Percentiles rank a stretch among this genome's conserved stretches.
phyloP scores from a whole-genome alignment of 2,797 vertebrate species.

The Pachyuromys duprasi region DNA sequence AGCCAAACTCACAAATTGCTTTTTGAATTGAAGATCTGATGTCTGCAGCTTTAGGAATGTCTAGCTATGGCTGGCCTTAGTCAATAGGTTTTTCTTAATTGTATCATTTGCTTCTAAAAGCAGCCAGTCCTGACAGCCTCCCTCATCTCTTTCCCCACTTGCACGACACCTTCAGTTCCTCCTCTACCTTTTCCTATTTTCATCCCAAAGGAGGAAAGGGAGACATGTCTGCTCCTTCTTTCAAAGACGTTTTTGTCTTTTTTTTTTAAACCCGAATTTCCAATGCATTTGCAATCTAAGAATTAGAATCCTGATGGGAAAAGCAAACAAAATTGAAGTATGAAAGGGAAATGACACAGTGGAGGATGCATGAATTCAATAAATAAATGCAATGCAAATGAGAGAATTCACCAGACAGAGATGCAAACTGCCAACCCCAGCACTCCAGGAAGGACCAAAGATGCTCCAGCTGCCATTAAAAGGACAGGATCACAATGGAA shows the following conservation, averaged over 20 bases:
- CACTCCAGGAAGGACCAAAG: conserved; percentile 64
- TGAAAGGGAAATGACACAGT: conserved; percentile 76
- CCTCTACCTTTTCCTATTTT: not conserved
- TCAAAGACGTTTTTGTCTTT: conserved; percentile 69
- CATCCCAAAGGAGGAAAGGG: conserved; percentile 67
- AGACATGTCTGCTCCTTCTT: conserved; percentile 36
- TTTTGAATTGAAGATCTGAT: conserved; percentile 52
- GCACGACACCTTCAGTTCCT: not conserved
- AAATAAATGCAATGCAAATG: conserved; percentile 67
- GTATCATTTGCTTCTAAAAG: conserved; percentile 73
- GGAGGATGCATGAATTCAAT: conserved; percentile 76
- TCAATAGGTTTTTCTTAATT: conserved; percentile 75
- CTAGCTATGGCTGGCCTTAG: conserved; percentile 66
- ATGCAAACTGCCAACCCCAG: conserved; percentile 80
- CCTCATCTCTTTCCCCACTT: not conserved
- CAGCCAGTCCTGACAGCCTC: conserved; percentile 72
- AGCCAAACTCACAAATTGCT: conserved; percentile 52
- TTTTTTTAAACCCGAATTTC: conserved; percentile 54
- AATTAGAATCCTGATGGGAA: conserved; percentile 76
- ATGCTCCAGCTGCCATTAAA: not conserved
- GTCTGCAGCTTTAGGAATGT: conserved; percentile 75
- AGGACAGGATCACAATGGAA: not conserved
- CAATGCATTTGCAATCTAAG: conserved; percentile 63
- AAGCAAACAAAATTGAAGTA: conserved; percentile 75
- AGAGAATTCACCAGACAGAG: conserved; percentile 72